Base-by-base conservation (phyloP, 2,888 invertebrate genomes). In the Drosophila suboccidentalis region DNA sequence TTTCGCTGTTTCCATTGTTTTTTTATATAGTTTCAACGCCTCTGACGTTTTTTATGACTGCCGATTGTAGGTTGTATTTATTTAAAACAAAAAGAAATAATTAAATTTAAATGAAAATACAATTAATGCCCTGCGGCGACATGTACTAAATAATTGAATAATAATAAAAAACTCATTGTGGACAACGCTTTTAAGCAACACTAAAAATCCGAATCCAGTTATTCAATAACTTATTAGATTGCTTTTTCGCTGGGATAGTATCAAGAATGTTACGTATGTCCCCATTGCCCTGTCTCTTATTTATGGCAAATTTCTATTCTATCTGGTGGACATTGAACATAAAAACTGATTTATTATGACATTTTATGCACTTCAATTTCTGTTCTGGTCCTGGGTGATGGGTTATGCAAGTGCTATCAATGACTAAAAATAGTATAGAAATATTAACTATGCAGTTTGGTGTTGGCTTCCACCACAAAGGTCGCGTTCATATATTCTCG, bases 261-360 rank as follows among this genome's bases (percentile, higher is more conserved):
- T 13, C 15, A 29, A 15, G 11, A 43, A 54, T 13, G 41, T 54
- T 54, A 32, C 32, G 54, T 43, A 54, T 54, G 32, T 29, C 32
- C 15, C 29, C 17, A 8, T 32, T 41, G 19, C 17, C 32, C 9
- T n/a, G 13, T 51, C 15, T 26, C 55, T 58, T 71, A 55, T 67
- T 73, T 55, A 67, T 78, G 62, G 13, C 74, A 68, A 41, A 41
- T 50, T 50, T 44, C 49, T 32, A 38, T 60, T 59, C 15, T 32
- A 41, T 36, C 26, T 22, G 32, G 22, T 29, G 34, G 13, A 55
- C 46, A 49, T 54, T 26, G 38, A 53, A 60, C 62, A 74, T 78
- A 74, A 75, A 75, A 75, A 39, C 63, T 75, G 75, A 75, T 75
- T 78, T 75, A 75, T 75, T 64, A 54, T 64, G 53, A 63, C 55